Percentiles rank a stretch among this genome's conserved stretches.
These are phyloP conservation scores for Kuschelorhynchus macadamiae DNA, from an alignment of 2,888 invertebrate species.

Conservation along the genomic window DNA sequence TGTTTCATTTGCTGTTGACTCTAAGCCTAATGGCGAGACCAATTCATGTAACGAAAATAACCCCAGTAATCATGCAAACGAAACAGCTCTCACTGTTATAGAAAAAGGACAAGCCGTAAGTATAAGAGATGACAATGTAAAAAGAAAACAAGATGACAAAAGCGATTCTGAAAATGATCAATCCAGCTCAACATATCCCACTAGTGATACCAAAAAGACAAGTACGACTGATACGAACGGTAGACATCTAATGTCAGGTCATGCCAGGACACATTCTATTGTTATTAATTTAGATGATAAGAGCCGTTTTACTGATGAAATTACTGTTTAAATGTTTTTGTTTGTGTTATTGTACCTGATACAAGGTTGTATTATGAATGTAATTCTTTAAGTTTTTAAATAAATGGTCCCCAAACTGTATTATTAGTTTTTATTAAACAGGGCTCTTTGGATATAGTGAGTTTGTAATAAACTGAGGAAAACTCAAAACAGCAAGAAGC, in stretches of 20 bases:
- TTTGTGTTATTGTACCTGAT: slow-evolving; percentile 57
- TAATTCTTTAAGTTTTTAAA: slow-evolving; percentile 44
- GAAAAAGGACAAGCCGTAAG: slow-evolving; percentile 18
- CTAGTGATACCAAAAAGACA: slow-evolving; percentile 53
- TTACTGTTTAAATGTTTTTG: slow-evolving; percentile 75
- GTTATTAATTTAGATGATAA: slow-evolving; percentile 86
- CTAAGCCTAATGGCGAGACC: slow-evolving; percentile 28
- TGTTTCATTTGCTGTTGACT: slow-evolving; percentile 69
- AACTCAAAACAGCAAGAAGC: no score
- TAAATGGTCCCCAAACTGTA: slow-evolving; percentile 42
- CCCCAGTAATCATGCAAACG: slow-evolving; percentile 7
- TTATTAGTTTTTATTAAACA: no score
- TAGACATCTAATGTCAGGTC: slow-evolving; percentile 72
- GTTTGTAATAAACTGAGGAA: no score
- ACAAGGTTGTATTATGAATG: slow-evolving; percentile 46
- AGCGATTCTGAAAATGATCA: slow-evolving; percentile 52
- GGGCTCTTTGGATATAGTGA: no score
- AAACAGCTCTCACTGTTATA: slow-evolving; percentile 4
- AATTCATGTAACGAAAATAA: slow-evolving; percentile 30
- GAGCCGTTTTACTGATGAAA: slow-evolving; percentile 85
- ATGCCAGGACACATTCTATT: slow-evolving; percentile 82
- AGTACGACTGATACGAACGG: slow-evolving; percentile 61
- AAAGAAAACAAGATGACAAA: slow-evolving; percentile 17
- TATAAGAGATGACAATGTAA: slow-evolving; percentile 15
- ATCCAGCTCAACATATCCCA: slow-evolving; percentile 53